Evolutionary conservation across 1,140 invertebrate genomes (phyloP), one percentile per base, ranked within the genome.

Genomic region (Gonatopus flavifemur): DNA sequence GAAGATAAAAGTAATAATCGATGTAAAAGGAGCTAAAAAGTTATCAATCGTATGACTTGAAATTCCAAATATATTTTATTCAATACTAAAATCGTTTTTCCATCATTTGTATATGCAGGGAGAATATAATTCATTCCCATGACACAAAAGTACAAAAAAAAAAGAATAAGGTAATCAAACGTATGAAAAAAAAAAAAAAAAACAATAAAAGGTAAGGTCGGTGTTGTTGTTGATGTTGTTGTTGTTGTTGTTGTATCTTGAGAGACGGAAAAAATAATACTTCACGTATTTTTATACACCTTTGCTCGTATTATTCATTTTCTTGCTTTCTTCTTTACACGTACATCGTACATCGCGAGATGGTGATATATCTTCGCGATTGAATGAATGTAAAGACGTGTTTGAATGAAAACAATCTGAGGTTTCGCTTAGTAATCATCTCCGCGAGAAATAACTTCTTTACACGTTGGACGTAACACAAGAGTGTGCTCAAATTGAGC

Each of bases 401-500:
- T n/a, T n/a, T n/a, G n/a, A n/a, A n/a, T n/a, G n/a, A n/a, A n/a
- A n/a, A n/a, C n/a, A n/a, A n/a, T n/a, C n/a, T n/a, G n/a, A n/a
- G n/a, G n/a, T n/a, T n/a, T 30, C n/a, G 12, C 55, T 84, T 80
- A 99, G 76, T 98, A 99, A 76, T 99, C 97, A 47, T 93, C 89
- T 40, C 97, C 97, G 49, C 96, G 86, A 10, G 93, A 97, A 18
- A 99, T 88, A 4, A 99, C 87, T 81, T 99, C 98, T 79, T 99
- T 99, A 81, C 96, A 99, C 0, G 96, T 98, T 10, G 98, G 97
- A 65, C 97, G 83, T 36, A 99, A 81, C 36, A 99, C 85, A 64
- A 99, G 93, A 1, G 98, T 99, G 77, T 99, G 98, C 75, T 99
- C 98, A 74, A 93, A 99, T 77, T 99, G 98, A 37, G 98, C 98